Evolutionary conservation across 2,797 vertebrate species (phyloP).

Genomic region (Semotilus atromaculatus): DNA sequence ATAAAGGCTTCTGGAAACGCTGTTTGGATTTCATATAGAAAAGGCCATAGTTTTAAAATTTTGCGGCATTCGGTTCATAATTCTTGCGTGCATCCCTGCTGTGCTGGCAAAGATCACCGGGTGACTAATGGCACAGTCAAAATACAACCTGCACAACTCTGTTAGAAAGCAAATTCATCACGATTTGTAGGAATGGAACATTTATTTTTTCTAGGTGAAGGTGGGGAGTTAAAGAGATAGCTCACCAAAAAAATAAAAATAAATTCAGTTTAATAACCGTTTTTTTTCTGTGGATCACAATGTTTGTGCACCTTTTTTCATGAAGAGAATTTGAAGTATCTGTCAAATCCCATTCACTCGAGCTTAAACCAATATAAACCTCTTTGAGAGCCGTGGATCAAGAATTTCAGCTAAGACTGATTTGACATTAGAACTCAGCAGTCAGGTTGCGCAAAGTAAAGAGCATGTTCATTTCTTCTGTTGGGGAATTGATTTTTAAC

Average conservation of each 20-base stretch:
- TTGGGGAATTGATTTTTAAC: not conserved
- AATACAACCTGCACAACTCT: slow-evolving; percentile 46
- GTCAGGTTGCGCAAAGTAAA: not conserved
- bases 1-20: slow-evolving; percentile 37
- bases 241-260: not conserved
- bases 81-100: slow-evolving; percentile 44
- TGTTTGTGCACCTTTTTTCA: not conserved
- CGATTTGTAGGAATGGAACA: not conserved
- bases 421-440: slow-evolving; percentile 1
- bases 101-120: slow-evolving; percentile 34
- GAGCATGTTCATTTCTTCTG: not conserved
- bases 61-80: slow-evolving; percentile 56
- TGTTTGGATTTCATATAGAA: slow-evolving; percentile 63
- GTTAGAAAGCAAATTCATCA: slow-evolving; percentile 35
- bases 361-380: not conserved
- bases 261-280: not conserved
- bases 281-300: not conserved
- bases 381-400: not conserved
- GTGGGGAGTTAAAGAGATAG: not conserved
- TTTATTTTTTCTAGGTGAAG: slow-evolving; percentile 35
- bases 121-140: slow-evolving; percentile 38
- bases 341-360: not conserved
- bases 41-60: slow-evolving; percentile 42
- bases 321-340: not conserved
- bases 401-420: not conserved